Percentiles rank a stretch among this genome's conserved stretches.
phyloP scores from a whole-genome alignment of 2,797 vertebrate species.

The Malurus leucopterus region DNA sequence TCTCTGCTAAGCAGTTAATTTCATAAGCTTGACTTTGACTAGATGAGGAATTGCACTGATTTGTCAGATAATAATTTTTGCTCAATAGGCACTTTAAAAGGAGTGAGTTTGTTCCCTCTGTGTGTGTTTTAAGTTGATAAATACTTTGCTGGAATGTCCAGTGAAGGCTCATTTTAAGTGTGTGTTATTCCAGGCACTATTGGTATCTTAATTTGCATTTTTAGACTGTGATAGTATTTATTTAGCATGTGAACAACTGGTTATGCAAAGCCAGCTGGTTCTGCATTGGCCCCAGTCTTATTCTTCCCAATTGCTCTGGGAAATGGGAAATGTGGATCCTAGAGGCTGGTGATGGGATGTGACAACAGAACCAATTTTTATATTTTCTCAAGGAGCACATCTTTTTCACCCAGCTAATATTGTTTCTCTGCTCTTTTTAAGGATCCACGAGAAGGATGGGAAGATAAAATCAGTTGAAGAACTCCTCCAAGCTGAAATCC shows the following conservation, averaged over 20 bases:
- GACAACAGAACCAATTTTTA: background rate
- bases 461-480: constrained; percentile 84
- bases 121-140: background rate
- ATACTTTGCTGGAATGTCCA: background rate
- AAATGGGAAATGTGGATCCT: background rate
- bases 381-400: accelerated
- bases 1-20: background rate
- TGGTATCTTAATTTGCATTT: background rate
- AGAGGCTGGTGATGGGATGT: background rate
- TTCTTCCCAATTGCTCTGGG: background rate
- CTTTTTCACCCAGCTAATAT: background rate
- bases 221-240: background rate
- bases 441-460: constrained; percentile 86
- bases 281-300: background rate
- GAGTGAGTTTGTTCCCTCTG: background rate
- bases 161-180: background rate
- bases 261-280: background rate
- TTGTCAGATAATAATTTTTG: background rate
- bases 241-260: background rate
- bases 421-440: constrained; percentile 42
- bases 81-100: background rate
- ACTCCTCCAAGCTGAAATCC: constrained; percentile 80
- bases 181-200: background rate
- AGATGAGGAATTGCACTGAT: background rate
- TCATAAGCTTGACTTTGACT: background rate